Percentiles rank a stretch among this genome's conserved stretches.
These are phyloP conservation scores for Zaprionus africanus DNA, from an alignment of 1,140 invertebrate species.

Conservation along the genomic window DNA sequence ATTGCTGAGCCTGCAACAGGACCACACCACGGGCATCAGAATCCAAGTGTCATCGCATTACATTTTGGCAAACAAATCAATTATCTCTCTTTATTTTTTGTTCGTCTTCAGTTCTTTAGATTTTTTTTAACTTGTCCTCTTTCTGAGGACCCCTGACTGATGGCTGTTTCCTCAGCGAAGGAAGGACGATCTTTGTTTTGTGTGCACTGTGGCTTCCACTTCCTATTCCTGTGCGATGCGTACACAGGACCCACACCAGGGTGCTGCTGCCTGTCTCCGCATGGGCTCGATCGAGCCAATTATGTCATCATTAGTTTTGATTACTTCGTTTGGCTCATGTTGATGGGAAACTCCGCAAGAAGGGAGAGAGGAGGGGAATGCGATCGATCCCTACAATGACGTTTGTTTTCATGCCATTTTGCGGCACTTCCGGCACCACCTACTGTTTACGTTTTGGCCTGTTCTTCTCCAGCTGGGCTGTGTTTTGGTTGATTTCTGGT, in stretches of 20 bases:
- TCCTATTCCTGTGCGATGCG: slow-evolving; percentile 27
- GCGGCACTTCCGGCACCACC: slow-evolving; percentile 76
- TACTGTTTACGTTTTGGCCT: slow-evolving; percentile 60
- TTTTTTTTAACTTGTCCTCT: slow-evolving; percentile 44
- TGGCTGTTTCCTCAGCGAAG: slow-evolving; percentile 61
- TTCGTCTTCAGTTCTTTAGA: slow-evolving; percentile 29
- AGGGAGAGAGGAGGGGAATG: not conserved
- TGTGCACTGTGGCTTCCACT: slow-evolving; percentile 53
- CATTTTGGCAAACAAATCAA: slow-evolving; percentile 80
- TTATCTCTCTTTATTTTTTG: slow-evolving; percentile 54
- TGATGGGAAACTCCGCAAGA: slow-evolving; percentile 63
- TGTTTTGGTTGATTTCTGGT: slow-evolving; percentile 57
- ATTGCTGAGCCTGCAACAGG: slow-evolving; percentile 38
- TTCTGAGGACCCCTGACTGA: slow-evolving; percentile 64
- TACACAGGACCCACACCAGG: slow-evolving; percentile 4
- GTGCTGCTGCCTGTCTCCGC: slow-evolving; percentile 34
- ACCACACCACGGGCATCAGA: slow-evolving; percentile 66
- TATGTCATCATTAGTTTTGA: slow-evolving; percentile 82
- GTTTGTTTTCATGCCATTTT: slow-evolving; percentile 37
- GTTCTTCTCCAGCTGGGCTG: slow-evolving; percentile 57
- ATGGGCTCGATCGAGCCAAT: slow-evolving; percentile 65
- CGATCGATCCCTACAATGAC: slow-evolving; percentile 16
- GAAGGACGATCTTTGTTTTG: slow-evolving; percentile 52
- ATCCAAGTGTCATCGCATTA: slow-evolving; percentile 74
- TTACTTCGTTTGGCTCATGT: slow-evolving; percentile 61